A percentile compares a stretch with the other conserved stretches of the same genome.
phyloP scores from a whole-genome alignment of 2,113 vertebrate species.

The Panthera tigris region DNA sequence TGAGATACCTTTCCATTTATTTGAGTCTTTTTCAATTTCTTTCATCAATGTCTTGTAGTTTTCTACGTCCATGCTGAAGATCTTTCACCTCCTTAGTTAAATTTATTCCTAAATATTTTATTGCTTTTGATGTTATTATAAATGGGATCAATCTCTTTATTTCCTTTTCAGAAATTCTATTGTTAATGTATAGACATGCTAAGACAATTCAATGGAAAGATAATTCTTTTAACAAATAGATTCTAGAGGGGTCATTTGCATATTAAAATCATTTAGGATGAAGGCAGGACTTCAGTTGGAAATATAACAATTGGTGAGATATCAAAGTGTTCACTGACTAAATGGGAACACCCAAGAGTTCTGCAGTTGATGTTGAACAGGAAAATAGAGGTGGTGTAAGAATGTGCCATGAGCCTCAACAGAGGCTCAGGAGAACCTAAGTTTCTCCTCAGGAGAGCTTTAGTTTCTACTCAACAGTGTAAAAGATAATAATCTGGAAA shows the following conservation, averaged over 20 bases:
- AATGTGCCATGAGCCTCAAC: not conserved
- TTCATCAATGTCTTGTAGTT: not conserved
- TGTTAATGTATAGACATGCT: not conserved
- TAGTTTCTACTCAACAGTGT: not conserved
- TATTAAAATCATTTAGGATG: not conserved
- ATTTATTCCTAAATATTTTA: not conserved
- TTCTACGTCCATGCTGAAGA: not conserved
- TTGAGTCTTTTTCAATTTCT: not conserved
- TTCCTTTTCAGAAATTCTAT: not conserved
- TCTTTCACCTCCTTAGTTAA: not conserved
- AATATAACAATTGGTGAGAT: not conserved
- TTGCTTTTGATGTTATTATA: not conserved
- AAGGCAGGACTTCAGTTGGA: not conserved
- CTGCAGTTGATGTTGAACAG: not conserved
- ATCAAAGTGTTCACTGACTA: not conserved
- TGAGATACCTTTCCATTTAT: not conserved
- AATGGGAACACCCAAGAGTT: not conserved
- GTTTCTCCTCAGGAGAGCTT: not conserved
- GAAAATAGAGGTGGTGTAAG: not conserved
- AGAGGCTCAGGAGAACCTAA: not conserved
- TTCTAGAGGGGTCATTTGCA: not conserved
- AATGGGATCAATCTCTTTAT: not conserved
- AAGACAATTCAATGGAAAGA: not conserved
- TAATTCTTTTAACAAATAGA: not conserved
- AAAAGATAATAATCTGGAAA: slow-evolving; percentile 1